Evolutionary conservation across 2,113 vertebrate species (phyloP), one percentile per base, ranked within the genome.

Genomic region (Calyptommatus sinebrachiatus): DNA sequence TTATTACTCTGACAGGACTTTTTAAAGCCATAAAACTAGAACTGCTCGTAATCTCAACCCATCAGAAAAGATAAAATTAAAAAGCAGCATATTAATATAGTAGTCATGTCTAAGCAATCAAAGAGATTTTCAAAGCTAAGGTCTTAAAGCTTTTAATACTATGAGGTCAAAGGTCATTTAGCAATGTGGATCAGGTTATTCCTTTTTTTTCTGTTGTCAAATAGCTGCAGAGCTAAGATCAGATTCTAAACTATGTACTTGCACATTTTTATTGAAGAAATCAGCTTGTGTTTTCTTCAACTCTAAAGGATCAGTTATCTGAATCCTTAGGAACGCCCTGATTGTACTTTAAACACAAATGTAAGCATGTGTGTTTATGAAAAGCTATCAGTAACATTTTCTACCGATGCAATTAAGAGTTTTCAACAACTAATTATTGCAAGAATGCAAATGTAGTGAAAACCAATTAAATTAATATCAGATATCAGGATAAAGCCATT

Each of bases 401-500:
- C 26, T 63, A 18, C 84, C 63, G 69, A 60, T 79, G 14, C 29
- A 77, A 87, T 88, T 88, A 88, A 69, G 77, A 89, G 87, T 89
- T 92, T 82, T 81, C 84, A 93, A 89, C 77, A 88, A 85, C 48
- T 91, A 83, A 92, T 91, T 91, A 92, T 12, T 84, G 45, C 50
- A 86, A 21, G 41, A 82, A 82, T 87, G 76, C 68, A 92, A 93
- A 91, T 90, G 76, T 77, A 76, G 61, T 88, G 76, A 86, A 91
- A 85, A 31, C 14, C 1, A 41, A 90, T 92, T 88, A 89, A 89
- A 87, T 88, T 90, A 87, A 85, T 90, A 89, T 90, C 73, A 53
- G 41, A 86, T 88, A 80, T 84, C 88, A 71, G 41, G 69, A 88
- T 86, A 81, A 86, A 82, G 48, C 65, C 80, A 60, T 72, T 80